These are phyloP conservation scores for Drosophila monieri DNA, from an alignment of 2,888 invertebrate species.

Conservation along the genomic window DNA sequence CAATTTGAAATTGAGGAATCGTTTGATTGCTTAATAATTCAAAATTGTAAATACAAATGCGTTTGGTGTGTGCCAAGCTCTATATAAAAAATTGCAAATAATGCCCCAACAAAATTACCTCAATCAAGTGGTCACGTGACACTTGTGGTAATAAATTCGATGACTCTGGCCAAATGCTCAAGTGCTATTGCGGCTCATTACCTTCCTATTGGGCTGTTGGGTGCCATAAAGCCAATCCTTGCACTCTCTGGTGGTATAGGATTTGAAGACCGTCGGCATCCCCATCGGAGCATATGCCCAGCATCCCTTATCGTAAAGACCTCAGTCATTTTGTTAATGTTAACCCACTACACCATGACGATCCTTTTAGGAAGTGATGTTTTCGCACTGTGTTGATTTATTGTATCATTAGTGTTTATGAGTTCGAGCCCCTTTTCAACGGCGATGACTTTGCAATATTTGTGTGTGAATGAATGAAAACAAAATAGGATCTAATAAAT, in stretches of 20 bases:
- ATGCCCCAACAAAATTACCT: constrained; percentile 54
- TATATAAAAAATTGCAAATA: constrained; percentile 57
- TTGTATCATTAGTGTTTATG: constrained; percentile 62
- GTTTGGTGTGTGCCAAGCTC: constrained; percentile 21
- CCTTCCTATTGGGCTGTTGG: constrained; percentile 74
- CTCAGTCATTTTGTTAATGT: constrained; percentile 63
- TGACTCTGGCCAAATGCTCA: constrained; percentile 47
- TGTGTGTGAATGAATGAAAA: constrained; percentile 27
- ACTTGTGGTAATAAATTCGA: constrained; percentile 68
- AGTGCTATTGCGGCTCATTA: constrained; percentile 80
- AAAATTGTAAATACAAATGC: constrained; percentile 19
- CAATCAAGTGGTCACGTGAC: constrained; percentile 71
- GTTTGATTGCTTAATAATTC: constrained; percentile 38
- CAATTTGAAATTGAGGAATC: constrained; percentile 10
- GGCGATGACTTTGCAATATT: constrained; percentile 51
- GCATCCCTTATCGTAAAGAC: constrained; percentile 61
- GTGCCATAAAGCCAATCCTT: constrained; percentile 37
- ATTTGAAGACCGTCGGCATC: constrained; percentile 16
- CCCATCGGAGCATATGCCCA: constrained; percentile 22
- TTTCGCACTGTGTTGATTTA: constrained; percentile 56
- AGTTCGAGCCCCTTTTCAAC: constrained; percentile 43
- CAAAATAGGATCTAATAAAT: constrained; percentile 29
- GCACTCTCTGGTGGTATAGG: constrained; percentile 26
- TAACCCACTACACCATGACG: constrained; percentile 58
- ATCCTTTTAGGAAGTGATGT: constrained; percentile 59